Percentiles rank a stretch among this genome's conserved stretches.
phyloP scores from a whole-genome alignment of 2,888 invertebrate species.

The Agrotis segetum region DNA sequence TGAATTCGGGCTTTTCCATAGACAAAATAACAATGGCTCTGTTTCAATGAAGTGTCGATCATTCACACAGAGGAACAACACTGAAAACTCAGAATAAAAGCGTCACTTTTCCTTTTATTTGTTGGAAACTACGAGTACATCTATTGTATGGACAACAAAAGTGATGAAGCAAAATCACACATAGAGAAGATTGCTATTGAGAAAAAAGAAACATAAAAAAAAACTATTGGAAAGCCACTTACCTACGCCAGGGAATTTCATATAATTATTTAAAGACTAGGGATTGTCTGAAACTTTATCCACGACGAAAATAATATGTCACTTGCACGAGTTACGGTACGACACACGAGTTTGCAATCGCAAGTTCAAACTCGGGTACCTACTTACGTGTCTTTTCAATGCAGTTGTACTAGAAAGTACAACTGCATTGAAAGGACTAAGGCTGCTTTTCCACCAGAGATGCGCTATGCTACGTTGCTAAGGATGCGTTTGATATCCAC shows the following conservation, averaged over 20 bases:
- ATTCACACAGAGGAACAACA: constrained; percentile 16
- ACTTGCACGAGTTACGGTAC: too few relatives aligned
- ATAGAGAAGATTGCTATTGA: constrained; percentile 2
- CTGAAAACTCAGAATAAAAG: constrained; percentile 25
- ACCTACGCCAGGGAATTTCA: background rate
- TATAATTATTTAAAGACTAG: background rate
- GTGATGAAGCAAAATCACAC: constrained; percentile 10
- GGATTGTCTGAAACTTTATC: too few relatives aligned
- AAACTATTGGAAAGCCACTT: background rate
- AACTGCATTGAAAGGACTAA: too few relatives aligned
- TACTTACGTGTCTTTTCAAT: too few relatives aligned
- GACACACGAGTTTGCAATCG: too few relatives aligned
- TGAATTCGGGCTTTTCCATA: constrained; percentile 14
- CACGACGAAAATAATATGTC: too few relatives aligned
- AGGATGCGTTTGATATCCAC: too few relatives aligned
- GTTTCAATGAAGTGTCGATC: constrained; percentile 26
- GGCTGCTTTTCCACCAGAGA: too few relatives aligned
- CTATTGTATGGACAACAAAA: constrained; percentile 34
- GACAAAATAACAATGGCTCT: constrained; percentile 36
- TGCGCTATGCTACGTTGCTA: too few relatives aligned
- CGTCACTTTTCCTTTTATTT: constrained; percentile 30
- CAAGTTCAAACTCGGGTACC: too few relatives aligned
- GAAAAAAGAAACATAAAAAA: constrained; percentile 17
- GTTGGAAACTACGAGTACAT: constrained; percentile 21
- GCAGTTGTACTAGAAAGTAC: too few relatives aligned